Evolutionary conservation across 2,888 invertebrate species (phyloP).

Genomic region (Norana najaformis): DNA sequence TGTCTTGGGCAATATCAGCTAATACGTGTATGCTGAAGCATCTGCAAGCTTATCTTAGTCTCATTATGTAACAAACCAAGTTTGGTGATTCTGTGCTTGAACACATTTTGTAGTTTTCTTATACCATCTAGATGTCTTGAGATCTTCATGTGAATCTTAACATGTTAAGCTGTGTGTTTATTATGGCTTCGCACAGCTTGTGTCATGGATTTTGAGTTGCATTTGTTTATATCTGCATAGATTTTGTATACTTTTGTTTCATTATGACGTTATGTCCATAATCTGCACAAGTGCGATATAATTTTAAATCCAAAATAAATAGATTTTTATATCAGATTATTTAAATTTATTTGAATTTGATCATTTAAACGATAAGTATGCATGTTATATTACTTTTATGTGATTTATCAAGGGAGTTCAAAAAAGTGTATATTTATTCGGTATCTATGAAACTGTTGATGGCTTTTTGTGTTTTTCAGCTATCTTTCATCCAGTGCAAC

Average conservation of each 20-base stretch:
- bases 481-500: slow-evolving; percentile 16
- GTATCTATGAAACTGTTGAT: neutral
- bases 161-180: no score
- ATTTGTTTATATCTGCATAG: no score
- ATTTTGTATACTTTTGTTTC: no score
- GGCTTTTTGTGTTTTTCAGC: neutral
- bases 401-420: neutral
- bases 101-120: neutral
- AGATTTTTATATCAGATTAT: neutral
- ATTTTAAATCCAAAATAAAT: neutral
- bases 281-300: no score
- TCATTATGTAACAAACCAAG: neutral
- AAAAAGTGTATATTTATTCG: neutral
- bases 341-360: neutral
- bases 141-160: neutral
- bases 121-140: neutral
- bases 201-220: no score
- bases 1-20: neutral
- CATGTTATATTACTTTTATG: neutral
- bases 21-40: neutral
- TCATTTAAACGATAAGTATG: neutral
- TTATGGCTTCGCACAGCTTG: no score
- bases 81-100: neutral
- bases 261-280: no score
- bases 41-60: neutral